Evolutionary conservation across 2,113 vertebrate genomes (phyloP).

Genomic region (Vanacampus margaritifer): DNA sequence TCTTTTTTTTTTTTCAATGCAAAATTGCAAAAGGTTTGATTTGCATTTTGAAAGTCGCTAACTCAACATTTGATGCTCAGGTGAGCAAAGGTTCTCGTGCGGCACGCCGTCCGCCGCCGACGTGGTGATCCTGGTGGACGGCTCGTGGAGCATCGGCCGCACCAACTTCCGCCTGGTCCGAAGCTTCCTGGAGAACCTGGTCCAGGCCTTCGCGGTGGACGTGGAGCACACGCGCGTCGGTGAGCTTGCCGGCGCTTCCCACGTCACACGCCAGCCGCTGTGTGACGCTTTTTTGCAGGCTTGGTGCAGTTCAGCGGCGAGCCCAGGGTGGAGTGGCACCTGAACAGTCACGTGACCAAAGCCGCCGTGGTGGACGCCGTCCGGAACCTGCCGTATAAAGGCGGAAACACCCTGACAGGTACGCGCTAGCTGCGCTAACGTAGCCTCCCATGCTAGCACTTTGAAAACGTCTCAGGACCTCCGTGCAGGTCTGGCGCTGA

Average conservation of each 20-base stretch:
- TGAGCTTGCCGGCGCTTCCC: constrained; percentile 46
- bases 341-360: constrained; percentile 86
- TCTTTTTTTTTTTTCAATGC: no score
- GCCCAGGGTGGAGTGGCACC: constrained; percentile 93
- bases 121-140: constrained; percentile 94
- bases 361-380: constrained; percentile 87
- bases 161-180: constrained; percentile 94
- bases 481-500: constrained; percentile 85
- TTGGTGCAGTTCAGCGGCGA: constrained; percentile 96
- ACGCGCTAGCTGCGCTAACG: no score
- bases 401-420: constrained; percentile 96
- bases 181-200: constrained; percentile 89
- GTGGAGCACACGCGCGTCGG: constrained; percentile 87
- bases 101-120: constrained; percentile 83
- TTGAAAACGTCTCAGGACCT: not conserved
- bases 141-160: constrained; percentile 97
- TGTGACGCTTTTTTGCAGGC: constrained; percentile 63
- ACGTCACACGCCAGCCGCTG: no score
- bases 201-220: constrained; percentile 85
- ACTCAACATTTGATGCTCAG: no score
- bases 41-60: no score
- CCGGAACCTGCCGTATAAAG: constrained; percentile 91
- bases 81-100: no score
- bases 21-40: no score
- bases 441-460: not conserved